These are phyloP conservation scores for Tetranychus truncatus DNA, from an alignment of 2,888 invertebrate species.

Conservation along the genomic window DNA sequence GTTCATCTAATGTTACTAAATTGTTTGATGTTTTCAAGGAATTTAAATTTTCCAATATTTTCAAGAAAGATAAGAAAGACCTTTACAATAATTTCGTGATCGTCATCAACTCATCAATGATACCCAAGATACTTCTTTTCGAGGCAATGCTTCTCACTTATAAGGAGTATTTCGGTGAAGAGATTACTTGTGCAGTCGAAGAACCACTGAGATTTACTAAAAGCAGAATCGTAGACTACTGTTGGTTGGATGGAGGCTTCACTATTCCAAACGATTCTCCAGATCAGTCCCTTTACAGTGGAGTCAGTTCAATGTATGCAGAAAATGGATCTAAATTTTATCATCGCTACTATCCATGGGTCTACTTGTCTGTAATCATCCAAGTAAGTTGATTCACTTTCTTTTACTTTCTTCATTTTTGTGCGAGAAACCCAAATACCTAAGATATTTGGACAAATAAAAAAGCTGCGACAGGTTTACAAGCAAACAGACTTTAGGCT, in stretches of 20 bases:
- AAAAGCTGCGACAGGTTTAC: no score
- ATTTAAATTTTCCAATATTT: background rate
- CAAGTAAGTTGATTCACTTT: background rate
- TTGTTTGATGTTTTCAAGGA: background rate
- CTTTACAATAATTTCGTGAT: background rate
- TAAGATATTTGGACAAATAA: no score
- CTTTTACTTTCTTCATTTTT: background rate
- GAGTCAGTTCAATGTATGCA: background rate
- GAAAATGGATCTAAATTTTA: background rate
- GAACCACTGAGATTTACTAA: background rate
- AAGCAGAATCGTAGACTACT: background rate
- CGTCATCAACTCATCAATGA: background rate
- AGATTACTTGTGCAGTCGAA: background rate
- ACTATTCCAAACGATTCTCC: background rate
- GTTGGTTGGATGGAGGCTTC: background rate
- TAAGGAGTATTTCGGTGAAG: background rate
- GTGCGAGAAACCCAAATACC: no score
- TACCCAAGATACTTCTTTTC: background rate
- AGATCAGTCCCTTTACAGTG: background rate
- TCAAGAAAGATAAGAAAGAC: background rate
- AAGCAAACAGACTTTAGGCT: no score
- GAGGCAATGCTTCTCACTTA: background rate
- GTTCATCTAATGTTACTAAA: background rate
- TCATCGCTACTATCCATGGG: slow-evolving; percentile 9
- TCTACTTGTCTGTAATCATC: background rate